A percentile compares a stretch with the other conserved stretches of the same genome.
phyloP scores from a whole-genome alignment of 2,888 invertebrate genomes.

The Yponomeuta sedellus region DNA sequence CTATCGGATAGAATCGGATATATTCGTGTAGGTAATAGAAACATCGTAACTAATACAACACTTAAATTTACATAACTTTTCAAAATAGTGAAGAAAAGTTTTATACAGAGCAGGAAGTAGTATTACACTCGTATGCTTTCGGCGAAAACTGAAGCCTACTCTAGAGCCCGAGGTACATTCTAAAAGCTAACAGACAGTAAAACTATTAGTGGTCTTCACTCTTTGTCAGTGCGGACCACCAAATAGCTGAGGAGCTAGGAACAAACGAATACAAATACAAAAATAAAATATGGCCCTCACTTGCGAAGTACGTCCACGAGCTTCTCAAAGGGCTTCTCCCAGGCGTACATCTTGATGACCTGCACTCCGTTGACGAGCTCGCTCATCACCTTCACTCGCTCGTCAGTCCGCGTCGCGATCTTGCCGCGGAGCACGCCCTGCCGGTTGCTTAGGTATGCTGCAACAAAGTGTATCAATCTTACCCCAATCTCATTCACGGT shows the following conservation, averaged over 20 bases:
- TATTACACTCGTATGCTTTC: no score
- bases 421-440: constrained; percentile 72
- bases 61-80: no score
- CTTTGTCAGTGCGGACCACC: not conserved
- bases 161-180: no score
- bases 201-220: no score
- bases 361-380: constrained; percentile 87
- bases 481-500: no score
- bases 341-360: constrained; percentile 92
- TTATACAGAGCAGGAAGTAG: no score
- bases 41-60: no score
- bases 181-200: no score
- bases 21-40: no score
- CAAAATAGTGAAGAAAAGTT: no score
- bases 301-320: constrained; percentile 80
- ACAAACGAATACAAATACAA: not conserved
- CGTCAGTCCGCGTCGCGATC: constrained; percentile 83
- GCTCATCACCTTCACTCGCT: constrained; percentile 86
- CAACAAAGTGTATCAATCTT: constrained; percentile 26
- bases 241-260: not conserved
- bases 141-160: no score
- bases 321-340: constrained; percentile 86
- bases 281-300: constrained; percentile 53
- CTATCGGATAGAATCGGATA: no score
- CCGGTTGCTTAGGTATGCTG: constrained; percentile 62